Percentiles rank a stretch among this genome's conserved stretches.
phyloP scores from a whole-genome alignment of 1,140 invertebrate species.

The Platorchestia sp. region DNA sequence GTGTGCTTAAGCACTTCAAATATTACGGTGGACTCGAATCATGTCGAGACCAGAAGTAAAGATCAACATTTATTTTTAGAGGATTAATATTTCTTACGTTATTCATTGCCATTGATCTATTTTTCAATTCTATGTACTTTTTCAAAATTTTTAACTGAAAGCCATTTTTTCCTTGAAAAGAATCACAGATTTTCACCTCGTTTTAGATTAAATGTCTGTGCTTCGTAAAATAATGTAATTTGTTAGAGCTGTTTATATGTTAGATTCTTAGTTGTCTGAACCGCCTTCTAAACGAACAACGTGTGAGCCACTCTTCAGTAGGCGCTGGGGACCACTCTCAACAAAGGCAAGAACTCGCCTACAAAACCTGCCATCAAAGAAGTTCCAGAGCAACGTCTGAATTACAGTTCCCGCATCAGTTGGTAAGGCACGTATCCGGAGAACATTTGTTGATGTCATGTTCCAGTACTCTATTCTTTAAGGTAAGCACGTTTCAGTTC shows the following conservation, averaged over 20 bases:
- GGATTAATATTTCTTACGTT: too few relatives aligned
- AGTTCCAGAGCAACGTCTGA: background rate
- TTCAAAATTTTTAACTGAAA: background rate
- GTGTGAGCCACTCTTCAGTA: background rate
- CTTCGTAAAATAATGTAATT: background rate
- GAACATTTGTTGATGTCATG: too few relatives aligned
- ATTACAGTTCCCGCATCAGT: background rate
- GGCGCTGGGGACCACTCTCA: too few relatives aligned
- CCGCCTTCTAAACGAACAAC: background rate
- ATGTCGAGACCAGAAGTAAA: background rate
- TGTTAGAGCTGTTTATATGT: background rate
- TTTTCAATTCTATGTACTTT: background rate
- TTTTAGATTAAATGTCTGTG: background rate
- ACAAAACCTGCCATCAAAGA: background rate
- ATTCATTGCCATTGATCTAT: background rate
- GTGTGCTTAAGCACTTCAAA: background rate
- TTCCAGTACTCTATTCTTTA: background rate
- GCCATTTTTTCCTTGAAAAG: background rate
- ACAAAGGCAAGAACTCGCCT: background rate
- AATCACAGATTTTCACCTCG: background rate
- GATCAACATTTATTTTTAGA: background rate
- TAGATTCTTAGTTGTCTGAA: background rate
- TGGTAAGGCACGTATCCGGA: background rate
- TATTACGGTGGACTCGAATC: background rate
- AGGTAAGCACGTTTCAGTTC: slow-evolving; percentile 13